Percentiles rank a stretch among this genome's conserved stretches.
These are phyloP conservation scores for Heterotilapia buettikoferi DNA, from an alignment of 2,113 vertebrate genomes.

Conservation along the genomic window DNA sequence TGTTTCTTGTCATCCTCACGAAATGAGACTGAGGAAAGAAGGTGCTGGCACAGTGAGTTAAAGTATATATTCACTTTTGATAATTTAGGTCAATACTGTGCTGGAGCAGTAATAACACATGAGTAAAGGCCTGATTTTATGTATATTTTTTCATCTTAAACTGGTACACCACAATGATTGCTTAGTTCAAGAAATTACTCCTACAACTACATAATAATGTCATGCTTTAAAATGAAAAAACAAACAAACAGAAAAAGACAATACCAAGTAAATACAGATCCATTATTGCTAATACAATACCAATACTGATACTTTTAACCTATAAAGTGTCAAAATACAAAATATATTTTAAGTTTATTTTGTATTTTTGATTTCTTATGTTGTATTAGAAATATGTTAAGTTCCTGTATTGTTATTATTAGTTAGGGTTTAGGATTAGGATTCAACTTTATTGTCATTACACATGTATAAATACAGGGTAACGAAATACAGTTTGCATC, in stretches of 20 bases:
- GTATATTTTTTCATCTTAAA: neutral
- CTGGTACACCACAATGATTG: neutral
- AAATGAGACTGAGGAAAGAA: neutral
- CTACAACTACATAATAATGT: neutral
- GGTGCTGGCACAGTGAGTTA: rapidly evolving
- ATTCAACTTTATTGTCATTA: neutral
- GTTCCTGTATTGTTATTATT: neutral
- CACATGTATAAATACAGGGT: neutral
- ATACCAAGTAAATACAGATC: neutral
- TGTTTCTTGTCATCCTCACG: neutral
- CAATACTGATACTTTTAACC: neutral
- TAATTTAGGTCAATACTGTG: neutral
- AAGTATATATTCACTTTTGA: neutral
- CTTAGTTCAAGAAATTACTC: neutral
- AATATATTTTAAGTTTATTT: neutral
- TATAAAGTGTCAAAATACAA: neutral
- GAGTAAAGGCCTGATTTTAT: neutral
- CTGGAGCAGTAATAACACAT: neutral
- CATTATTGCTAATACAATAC: neutral
- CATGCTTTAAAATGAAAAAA: rapidly evolving
- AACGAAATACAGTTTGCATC: rapidly evolving
- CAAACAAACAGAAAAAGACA: neutral
- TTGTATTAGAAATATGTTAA: neutral
- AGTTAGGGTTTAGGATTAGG: neutral
- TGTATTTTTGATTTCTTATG: neutral